Percentiles rank a stretch among this genome's conserved stretches.
Evolutionary conservation across 2,888 invertebrate species (phyloP).

Genomic region (Ecliptopera silaceata): DNA sequence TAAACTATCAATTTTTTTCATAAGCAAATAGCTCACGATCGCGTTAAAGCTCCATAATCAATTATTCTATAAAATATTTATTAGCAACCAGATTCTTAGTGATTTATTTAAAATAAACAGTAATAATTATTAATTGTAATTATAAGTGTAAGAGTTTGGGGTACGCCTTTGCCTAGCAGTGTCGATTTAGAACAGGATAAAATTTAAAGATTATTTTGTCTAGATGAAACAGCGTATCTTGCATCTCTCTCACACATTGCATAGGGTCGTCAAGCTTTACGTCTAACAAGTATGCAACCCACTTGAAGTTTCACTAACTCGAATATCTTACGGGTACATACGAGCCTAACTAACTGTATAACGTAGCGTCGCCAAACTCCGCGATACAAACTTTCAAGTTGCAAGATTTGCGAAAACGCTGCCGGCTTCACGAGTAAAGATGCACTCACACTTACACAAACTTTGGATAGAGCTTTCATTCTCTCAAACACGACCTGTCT

Average conservation of each 20-base stretch:
- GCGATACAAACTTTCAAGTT: conserved; percentile 71
- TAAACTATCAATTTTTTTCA: background rate
- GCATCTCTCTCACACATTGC: background rate
- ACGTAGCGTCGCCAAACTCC: conserved; percentile 63
- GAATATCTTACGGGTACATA: conserved; percentile 61
- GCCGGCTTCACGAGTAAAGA: conserved; percentile 52
- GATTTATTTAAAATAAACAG: too few relatives aligned
- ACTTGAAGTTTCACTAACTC: conserved; percentile 29
- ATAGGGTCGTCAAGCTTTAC: background rate
- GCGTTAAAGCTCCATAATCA: too few relatives aligned
- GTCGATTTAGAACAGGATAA: too few relatives aligned
- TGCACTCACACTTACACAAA: conserved; percentile 16
- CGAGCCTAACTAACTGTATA: conserved; percentile 73
- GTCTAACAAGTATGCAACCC: background rate
- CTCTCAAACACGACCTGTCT: too few relatives aligned
- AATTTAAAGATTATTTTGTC: too few relatives aligned
- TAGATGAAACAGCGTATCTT: too few relatives aligned
- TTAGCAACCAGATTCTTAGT: too few relatives aligned
- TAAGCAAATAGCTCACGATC: too few relatives aligned
- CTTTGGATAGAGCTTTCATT: background rate
- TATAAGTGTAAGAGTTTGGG: too few relatives aligned
- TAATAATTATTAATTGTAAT: too few relatives aligned
- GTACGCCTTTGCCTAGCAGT: too few relatives aligned
- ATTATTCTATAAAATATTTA: too few relatives aligned
- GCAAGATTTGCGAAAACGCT: conserved; percentile 75